Percentiles rank a stretch among this genome's conserved stretches.
Evolutionary conservation across 37 sponge, comb jelly and placozoan species (phyloP).

Genomic region (Ephydatia muelleri): DNA sequence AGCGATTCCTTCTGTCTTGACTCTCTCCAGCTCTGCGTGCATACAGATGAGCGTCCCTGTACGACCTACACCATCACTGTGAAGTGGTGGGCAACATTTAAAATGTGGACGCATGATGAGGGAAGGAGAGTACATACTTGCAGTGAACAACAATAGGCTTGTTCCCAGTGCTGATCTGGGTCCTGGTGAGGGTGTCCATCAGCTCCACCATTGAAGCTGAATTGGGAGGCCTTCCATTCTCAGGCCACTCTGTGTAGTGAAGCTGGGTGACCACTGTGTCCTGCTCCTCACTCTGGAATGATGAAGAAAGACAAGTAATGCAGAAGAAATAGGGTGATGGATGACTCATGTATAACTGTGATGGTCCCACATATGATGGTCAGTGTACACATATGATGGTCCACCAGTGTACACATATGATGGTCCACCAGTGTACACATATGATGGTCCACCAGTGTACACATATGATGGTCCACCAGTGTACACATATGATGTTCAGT

Average conservation of each 20-base stretch:
- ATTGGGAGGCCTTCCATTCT: conserved; percentile 17
- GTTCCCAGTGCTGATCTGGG: conserved; percentile 57
- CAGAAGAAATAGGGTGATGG: neutral
- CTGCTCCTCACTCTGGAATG: conserved; percentile 6
- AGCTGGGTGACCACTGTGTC: conserved; percentile 34
- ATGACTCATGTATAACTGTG: neutral
- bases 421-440: no score
- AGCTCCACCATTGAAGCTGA: conserved; percentile 50
- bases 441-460: no score
- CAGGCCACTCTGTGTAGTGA: conserved; percentile 49
- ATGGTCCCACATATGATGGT: neutral
- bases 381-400: no score
- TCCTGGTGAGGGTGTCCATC: conserved; percentile 37
- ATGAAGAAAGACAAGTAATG: neutral
- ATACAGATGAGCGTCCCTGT: conserved; percentile 61
- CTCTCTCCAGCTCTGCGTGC: conserved; percentile 58
- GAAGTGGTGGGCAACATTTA: neutral
- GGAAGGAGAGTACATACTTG: conserved; percentile 68
- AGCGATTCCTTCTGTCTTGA: conserved; percentile 68
- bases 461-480: no score
- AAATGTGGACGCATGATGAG: neutral
- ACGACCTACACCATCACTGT: conserved; percentile 74
- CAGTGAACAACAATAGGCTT: conserved; percentile 67
- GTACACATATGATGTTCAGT: no score
- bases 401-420: no score